A percentile compares a stretch with the other conserved stretches of the same genome.
These are phyloP conservation scores for Ostrea denselamellosa DNA, from an alignment of 1,140 invertebrate genomes.

Conservation along the genomic window DNA sequence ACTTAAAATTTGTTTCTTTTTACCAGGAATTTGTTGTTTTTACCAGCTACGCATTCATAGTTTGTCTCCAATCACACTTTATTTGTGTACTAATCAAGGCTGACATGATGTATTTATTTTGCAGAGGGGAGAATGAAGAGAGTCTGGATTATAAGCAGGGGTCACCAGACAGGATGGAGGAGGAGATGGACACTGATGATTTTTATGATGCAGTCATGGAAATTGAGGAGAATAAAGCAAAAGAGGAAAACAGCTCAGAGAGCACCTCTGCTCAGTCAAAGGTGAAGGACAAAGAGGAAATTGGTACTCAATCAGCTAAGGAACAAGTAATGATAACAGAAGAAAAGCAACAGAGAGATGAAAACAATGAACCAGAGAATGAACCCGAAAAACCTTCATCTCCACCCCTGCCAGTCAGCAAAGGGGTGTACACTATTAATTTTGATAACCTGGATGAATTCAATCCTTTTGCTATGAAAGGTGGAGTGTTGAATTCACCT, in stretches of 20 bases:
- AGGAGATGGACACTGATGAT: constrained; percentile 37
- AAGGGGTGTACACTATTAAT: constrained; percentile 48
- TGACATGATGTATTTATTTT: background rate
- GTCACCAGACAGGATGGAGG: background rate
- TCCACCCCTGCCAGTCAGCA: constrained; percentile 33
- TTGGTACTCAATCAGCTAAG: background rate
- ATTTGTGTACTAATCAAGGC: too few relatives aligned
- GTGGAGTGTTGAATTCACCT: constrained; percentile 50
- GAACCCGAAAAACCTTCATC: background rate
- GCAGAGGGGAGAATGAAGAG: background rate
- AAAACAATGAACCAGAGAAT: background rate
- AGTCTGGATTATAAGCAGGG: background rate
- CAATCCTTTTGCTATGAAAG: constrained; percentile 55
- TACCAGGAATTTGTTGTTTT: too few relatives aligned
- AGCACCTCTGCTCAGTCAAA: background rate
- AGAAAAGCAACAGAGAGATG: background rate
- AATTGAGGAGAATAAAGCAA: background rate
- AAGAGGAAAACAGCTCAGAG: background rate
- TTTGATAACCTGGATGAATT: constrained; percentile 53
- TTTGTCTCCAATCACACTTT: too few relatives aligned
- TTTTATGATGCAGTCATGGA: background rate
- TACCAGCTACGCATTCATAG: too few relatives aligned
- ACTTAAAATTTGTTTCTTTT: too few relatives aligned
- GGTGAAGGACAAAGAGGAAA: background rate
- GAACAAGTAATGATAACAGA: background rate